Evolutionary conservation across 2,797 vertebrate species (phyloP), one percentile per base, ranked within the genome.

Genomic region (Notoglanidium macrostoma): DNA sequence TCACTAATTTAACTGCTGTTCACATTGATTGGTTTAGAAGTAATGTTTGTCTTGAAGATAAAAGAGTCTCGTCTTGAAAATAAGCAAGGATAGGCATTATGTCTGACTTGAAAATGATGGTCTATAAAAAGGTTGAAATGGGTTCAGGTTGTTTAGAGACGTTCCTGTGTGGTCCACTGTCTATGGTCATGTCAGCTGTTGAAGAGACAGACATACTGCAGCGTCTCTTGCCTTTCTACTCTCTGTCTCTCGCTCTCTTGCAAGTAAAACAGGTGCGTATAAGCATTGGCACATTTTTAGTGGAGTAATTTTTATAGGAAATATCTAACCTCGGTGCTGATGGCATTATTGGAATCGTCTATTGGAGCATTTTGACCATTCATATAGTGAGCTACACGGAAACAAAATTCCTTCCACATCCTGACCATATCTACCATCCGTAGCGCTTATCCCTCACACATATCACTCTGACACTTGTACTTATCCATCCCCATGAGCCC

Each of bases 121-220:
- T 23, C 79, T 81, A 57, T 87, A 82, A 85, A 81, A 85, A 57
- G 84, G 59, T 49, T 85, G 3, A n/a, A 67, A 76, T 72, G 32
- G 51, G 44, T 84, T 84, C 55, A 46, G 83, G 77, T 86, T 63
- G 51, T 88, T 81, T 46, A 49, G 65, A 85, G 73, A 19, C 3
- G 49, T 49, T 74, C 59, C 78, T 86, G 81, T 70, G 70, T 81
- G 84, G 85, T 84, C 87, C 44, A 35, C 72, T 80, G 61, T 59
- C 46, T 88, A 67, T 55, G 77, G 26, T 44, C 3, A 1, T 79
- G 65, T 88, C 90, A 90, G 90, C 88, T 89, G 90, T 89, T 61
- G 59, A 61, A 68, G 57, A 63, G 61, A 79, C 9, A 72, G 74
- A 88, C 55, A 57, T 84, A 32, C 67, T 51, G 46, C 63, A 21